Base-by-base conservation (phyloP, 2,888 invertebrate genomes). In the Zeuzera pyrina region DNA sequence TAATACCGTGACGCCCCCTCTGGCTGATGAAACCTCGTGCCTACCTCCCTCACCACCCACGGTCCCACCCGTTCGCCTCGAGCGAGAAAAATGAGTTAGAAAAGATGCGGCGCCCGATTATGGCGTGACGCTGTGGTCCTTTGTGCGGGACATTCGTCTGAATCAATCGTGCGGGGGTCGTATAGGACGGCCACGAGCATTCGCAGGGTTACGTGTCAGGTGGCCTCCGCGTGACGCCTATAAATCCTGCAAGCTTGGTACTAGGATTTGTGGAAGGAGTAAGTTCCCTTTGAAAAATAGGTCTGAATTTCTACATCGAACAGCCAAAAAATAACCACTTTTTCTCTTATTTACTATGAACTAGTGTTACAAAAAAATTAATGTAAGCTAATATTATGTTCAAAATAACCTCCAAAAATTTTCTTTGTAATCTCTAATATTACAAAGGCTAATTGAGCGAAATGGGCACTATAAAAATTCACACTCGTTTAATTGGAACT, bases 21-120 rank as follows among this genome's bases (percentile, higher is more conserved):
- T 50, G 63, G 58, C 64, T 73, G 77, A 76, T 70, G 76, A 73
- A 64, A 58, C 68, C 57, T 44, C 52, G 47, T 46, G 43, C 52
- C 57, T 42, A 39, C 49, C 52, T 57, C 42, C 40, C 50, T 39
- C 45, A 15, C 28, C 15, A 10, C 34, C 29, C 42, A 52, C 30
- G 29, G 5, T 31, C 38, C 41, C 45, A 45, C 57, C 53, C 49
- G 40, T 42, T 41, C 55, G 57, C 73, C 68, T 65, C 67, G 51
- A 67, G 70, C 76, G 76, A 84, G 84, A 83, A 84, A 84, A 84
- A 84, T 84, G 84, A 83, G 83, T 81, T 81, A 83, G 81, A 77
- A 81, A 79, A 84, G 83, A 84, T 83, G 83, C 74, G 78, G 69
- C 67, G 62, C 58, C 63, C 78, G 79, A 79, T 79, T 78, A 78